phyloP scores from a whole-genome alignment of 2,797 vertebrate genomes.

The Halcyon leucocephala region DNA sequence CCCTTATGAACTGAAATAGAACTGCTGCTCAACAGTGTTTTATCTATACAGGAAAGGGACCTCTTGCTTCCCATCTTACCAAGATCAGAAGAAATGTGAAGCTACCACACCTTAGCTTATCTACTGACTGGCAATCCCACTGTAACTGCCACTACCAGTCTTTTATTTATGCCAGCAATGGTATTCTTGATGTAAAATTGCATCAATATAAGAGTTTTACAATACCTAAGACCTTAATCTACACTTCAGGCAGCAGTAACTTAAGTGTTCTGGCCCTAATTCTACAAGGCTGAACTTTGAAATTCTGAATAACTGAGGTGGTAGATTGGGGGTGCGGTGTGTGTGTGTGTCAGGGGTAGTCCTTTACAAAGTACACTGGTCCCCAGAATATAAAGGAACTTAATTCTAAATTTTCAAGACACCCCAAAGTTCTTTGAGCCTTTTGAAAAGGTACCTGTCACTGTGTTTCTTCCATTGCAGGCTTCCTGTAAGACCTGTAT shows the following conservation, averaged over 20 bases:
- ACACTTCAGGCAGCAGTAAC: neutral
- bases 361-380: neutral
- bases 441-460: neutral
- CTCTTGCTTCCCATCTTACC: neutral
- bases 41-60: neutral
- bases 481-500: neutral
- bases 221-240: neutral
- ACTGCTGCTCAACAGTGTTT: neutral
- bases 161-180: neutral
- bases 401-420: neutral
- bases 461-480: neutral
- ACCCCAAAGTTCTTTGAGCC: neutral
- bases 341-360: no score
- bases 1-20: neutral
- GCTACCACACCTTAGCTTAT: neutral
- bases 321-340: no score
- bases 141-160: neutral
- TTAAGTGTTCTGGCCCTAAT: neutral
- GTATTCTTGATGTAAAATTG: neutral
- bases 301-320: neutral
- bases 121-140: neutral
- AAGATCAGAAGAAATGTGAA: neutral
- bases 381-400: neutral
- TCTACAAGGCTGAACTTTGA: neutral
- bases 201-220: fast-evolving